Percentiles rank a stretch among this genome's conserved stretches.
These are phyloP conservation scores for Clarias platycephalus DNA, from an alignment of 2,797 vertebrate species.

Conservation along the genomic window DNA sequence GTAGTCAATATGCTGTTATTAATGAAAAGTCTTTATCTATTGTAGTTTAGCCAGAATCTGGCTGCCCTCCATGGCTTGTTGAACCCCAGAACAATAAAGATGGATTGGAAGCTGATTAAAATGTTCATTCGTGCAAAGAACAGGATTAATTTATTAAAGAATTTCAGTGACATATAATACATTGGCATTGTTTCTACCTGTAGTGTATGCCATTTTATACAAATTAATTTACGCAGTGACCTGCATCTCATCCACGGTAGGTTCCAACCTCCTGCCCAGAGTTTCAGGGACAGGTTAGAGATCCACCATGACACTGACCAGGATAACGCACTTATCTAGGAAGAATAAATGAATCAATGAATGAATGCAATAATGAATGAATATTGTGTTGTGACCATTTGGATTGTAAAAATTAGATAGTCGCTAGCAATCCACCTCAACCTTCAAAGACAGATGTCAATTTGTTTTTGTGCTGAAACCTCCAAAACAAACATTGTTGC, in stretches of 20 bases:
- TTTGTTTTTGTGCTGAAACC: constrained; percentile 54
- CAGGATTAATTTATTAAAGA: not conserved
- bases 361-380: not conserved
- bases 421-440: constrained; percentile 40
- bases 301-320: not conserved
- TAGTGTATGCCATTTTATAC: not conserved
- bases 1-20: not conserved
- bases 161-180: constrained; percentile 12
- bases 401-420: constrained; percentile 5
- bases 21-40: constrained; percentile 2
- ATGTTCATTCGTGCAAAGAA: not conserved
- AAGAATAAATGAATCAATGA: not conserved
- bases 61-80: not conserved
- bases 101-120: constrained; percentile 50
- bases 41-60: not conserved
- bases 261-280: not conserved
- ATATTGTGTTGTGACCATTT: not conserved
- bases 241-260: not conserved
- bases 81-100: not conserved
- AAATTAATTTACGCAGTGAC: not conserved
- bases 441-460: constrained; percentile 46
- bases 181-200: not conserved
- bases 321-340: not conserved
- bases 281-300: not conserved
- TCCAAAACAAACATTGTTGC: constrained; percentile 54